These are phyloP conservation scores for Alectoris magna DNA, from an alignment of 2,797 vertebrate genomes.

Conservation along the genomic window DNA sequence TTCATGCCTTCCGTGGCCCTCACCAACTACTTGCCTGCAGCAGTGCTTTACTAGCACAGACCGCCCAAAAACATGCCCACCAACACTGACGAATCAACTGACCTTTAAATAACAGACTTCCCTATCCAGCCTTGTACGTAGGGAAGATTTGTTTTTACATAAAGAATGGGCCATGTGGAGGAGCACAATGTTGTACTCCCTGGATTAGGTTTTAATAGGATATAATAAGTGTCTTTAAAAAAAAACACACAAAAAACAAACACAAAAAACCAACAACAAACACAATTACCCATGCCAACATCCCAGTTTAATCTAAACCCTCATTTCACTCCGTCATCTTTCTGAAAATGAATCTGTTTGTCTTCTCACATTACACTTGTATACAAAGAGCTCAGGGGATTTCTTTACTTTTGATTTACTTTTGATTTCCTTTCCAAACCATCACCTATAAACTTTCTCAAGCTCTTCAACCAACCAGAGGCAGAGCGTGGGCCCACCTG, in stretches of 20 bases:
- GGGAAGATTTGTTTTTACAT: slow-evolving; percentile 21
- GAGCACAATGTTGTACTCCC: background rate
- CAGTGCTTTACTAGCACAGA: background rate
- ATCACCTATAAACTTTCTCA: background rate
- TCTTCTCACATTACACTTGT: slow-evolving; percentile 18
- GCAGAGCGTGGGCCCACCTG: background rate
- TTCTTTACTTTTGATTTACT: slow-evolving; percentile 35
- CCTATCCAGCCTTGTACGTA: background rate
- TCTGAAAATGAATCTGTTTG: slow-evolving; percentile 34
- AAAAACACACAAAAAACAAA: background rate
- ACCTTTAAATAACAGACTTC: background rate
- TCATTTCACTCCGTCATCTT: slow-evolving; percentile 8
- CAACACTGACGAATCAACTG: slow-evolving; percentile 25
- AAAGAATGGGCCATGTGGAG: slow-evolving; percentile 11
- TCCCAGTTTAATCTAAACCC: background rate
- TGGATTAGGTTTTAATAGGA: slow-evolving; percentile 22
- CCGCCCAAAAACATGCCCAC: background rate
- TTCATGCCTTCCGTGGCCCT: background rate
- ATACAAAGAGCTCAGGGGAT: background rate
- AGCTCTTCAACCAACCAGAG: background rate
- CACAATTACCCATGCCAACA: background rate
- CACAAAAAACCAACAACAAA: too few relatives aligned
- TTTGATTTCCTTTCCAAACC: slow-evolving; percentile 23
- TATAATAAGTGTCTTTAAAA: background rate
- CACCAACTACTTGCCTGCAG: background rate